phyloP scores from a whole-genome alignment of 23 tunicate species.

The Halocynthia aurantium region DNA sequence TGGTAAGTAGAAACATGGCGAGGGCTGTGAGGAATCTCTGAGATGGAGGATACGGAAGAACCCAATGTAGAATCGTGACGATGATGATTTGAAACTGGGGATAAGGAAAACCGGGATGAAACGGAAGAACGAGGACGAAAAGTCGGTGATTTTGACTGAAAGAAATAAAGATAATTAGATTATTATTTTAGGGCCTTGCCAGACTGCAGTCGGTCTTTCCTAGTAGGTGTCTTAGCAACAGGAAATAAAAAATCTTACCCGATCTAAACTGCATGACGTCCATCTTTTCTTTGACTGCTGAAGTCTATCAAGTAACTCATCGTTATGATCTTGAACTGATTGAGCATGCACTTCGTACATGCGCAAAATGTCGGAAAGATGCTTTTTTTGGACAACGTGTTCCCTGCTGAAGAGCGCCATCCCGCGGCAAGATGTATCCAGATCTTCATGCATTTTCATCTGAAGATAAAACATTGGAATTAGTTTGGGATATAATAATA shows the following conservation, averaged over 20 bases:
- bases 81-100: background rate
- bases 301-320: conserved; percentile 40
- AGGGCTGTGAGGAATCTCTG: background rate
- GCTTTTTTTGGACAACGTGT: conserved; percentile 23
- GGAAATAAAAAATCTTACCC: background rate
- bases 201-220: too few species aligned
- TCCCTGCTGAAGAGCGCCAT: conserved; percentile 22
- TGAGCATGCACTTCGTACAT: conserved; percentile 24
- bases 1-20: conserved; percentile 2
- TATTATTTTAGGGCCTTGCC: background rate
- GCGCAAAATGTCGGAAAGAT: conserved; percentile 17
- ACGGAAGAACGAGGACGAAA: background rate
- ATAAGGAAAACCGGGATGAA: background rate
- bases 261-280: background rate
- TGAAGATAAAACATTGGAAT: conserved; percentile 1
- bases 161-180: background rate
- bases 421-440: conserved; percentile 29
- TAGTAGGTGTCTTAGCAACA: background rate
- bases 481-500: background rate
- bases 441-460: conserved; percentile 33
- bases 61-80: background rate
- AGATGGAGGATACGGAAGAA: too few species aligned
- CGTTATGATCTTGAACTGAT: conserved; percentile 40
- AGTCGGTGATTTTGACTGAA: conserved; percentile 8
- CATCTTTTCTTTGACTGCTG: conserved; percentile 19